Base-by-base conservation (phyloP, 92 coral and sea anemone genomes). In the Umimayanthus kanabou region DNA sequence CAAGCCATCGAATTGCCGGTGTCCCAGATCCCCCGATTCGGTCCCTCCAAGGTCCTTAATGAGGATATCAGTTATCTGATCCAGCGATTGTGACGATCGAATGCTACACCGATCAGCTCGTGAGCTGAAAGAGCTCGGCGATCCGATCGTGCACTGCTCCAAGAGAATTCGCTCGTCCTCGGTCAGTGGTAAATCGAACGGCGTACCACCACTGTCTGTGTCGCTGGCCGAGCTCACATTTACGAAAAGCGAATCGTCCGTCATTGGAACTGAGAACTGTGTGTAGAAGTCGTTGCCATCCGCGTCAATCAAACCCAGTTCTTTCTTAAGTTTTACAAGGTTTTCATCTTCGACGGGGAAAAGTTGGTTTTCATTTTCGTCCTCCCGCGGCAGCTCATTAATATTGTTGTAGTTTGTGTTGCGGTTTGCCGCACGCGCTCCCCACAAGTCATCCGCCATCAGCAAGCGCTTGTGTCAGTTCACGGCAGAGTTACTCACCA, bases 121-220 rank as follows among this genome's bases (percentile, higher is more conserved):
- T 6, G 84, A 6, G 28, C 89, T 90, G 87, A 91, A 92, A 9
- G 88, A 55, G 43, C 87, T 87, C 39, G 93, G 93, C 25, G 96
- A 89, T 4, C 95, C 94, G 49, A 95, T 80, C 13, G 98, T 95
- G 45, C 96, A 95, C 65, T 91, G 92, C 80, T 95, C 98, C 87
- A 95, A 61, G 67, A 95, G 88, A 65, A 88, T 81, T 11, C 94
- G 91, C 55, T 95, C 98, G 14, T 92, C 93, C 76, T 93, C 98
- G 4, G 96, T 93, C 37, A 95, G 66, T 6, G 98, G 98, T 66
- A 91, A 88, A 88, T 95, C 98, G 55, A 95, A 95, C 42, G 96
- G 98, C 23, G 96, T 95, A 2, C 84, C 72, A 43, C 84, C 89
- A 42, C 91, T 88, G 70, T 80, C 89, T 16, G 71, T 58, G 42